Evolutionary conservation across 2,888 invertebrate species (phyloP), one percentile per base, ranked within the genome.

Genomic region (Stenotaenia linearis): DNA sequence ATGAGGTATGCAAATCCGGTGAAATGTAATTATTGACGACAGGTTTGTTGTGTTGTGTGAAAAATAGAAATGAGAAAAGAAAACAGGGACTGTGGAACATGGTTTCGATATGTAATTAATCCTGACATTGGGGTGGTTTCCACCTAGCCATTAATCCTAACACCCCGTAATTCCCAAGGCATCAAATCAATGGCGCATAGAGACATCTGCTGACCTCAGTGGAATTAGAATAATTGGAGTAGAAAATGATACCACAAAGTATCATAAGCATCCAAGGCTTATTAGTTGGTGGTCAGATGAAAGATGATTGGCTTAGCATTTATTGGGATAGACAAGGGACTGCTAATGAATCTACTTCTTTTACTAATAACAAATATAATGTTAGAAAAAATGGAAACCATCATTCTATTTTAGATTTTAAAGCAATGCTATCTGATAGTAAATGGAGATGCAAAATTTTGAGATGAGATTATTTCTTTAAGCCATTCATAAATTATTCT

Each of bases 191-290:
- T 28, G 69, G 69, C 28, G 69, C 25, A 69, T 69, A 69, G 69
- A 69, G 69, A 69, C 69, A 69, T 69, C 69, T 69, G 15, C 25
- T 69, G 69, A 69, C 69, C 69, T 69, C 69, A 28, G 69, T 69
- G 69, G 69, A 69, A 69, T 69, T 69, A 69, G 69, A 69, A 69
- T 69, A 25, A 69, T 69, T 69, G 69, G 69, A 69, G 69, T 69
- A 69, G 69, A 69, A 69, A 69, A 69, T 69, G 69, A 69, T 69
- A 28, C 69, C 69, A n/a, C 69, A 69, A 69, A 69, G 69, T 69
- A 69, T 69, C 69, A 69, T 28, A 69, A 69, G 69, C 69, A 69
- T 25, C 28, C 69, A 25, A 28, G 69, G 69, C 69, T 69, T 69
- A 69, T 69, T 69, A 69, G 69, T 69, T 69, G 25, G 69, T 69